Base-by-base conservation (phyloP, 2,113 vertebrate genomes). In the Halcyon malimbica region DNA sequence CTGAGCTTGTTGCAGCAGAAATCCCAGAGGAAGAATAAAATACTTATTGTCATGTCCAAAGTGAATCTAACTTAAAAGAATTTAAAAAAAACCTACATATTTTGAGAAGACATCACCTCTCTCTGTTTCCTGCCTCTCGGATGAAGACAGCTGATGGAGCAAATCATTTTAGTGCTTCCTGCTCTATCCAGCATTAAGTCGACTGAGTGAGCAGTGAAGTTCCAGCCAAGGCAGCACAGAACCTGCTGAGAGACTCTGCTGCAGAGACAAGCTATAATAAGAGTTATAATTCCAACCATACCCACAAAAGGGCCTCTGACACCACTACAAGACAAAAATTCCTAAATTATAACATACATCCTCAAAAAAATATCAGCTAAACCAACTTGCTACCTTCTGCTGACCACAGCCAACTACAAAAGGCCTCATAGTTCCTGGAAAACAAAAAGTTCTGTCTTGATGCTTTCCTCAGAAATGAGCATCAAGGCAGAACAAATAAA, bases 71-170 rank as follows among this genome's bases (percentile, higher is more conserved):
- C 18, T 57, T 23, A 6, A 70, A 44, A 42, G 16, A 28, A 28
- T 35, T 35, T 7, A 4, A 33, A 46, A 31, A 62, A 62, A 25
- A 10, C 0, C 1, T 15, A 33, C 6, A 9, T 6, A 4, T 79
- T 71, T 48, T 68, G 62, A 42, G 48, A 26, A 68, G 19, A 16
- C 24, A 46, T 76, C 48, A 50, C 35, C 35, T 10, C 2, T 80
- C 35, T 7, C 13, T 39, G 41, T 41, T 60, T 19, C 17, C 23
- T 39, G 16, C 24, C 63, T 39, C n/a, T 48, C 16, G 2, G 1
- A 24, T 17, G 19, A n/a, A 44, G 63, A 35, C 11, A 62, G 62
- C 37, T 31, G 68, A 50, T 0, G 20, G 54, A 62, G 67, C 31
- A 56, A 60, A 62, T 10, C 0, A 0, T 1, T 68, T 12, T 3